These are phyloP conservation scores for Tichodroma muraria DNA, from an alignment of 2,113 vertebrate species.

Conservation along the genomic window DNA sequence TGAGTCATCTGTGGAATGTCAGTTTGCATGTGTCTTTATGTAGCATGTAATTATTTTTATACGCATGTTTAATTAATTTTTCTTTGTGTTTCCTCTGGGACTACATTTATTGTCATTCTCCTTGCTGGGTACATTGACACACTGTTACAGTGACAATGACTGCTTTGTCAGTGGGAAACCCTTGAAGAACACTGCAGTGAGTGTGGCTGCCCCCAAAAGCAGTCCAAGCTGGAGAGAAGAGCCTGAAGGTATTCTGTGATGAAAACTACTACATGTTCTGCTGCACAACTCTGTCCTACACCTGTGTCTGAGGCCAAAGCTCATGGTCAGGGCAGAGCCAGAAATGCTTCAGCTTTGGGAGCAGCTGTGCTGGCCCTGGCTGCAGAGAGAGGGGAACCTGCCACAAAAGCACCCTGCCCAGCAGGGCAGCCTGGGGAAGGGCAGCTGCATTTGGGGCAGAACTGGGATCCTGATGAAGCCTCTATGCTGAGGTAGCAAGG, in stretches of 20 bases:
- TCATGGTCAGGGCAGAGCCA: not conserved
- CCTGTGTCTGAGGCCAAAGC: not conserved
- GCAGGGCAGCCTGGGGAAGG: not conserved
- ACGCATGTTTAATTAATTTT: slow-evolving; percentile 25
- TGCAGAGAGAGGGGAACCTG: not conserved
- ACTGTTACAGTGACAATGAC: not conserved
- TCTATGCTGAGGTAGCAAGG: not conserved
- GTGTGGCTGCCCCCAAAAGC: not conserved
- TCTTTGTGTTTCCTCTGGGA: not conserved
- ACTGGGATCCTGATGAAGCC: not conserved
- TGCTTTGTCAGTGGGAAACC: not conserved
- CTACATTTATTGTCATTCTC: not conserved
- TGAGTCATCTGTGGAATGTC: slow-evolving; percentile 2
- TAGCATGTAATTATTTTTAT: slow-evolving; percentile 4
- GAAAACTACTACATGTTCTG: not conserved
- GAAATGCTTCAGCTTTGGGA: not conserved
- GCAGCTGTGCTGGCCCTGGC: not conserved
- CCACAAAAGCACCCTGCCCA: not conserved
- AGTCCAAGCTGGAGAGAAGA: not conserved
- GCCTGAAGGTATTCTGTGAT: not conserved
- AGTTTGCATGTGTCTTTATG: not conserved
- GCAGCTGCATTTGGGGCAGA: not conserved
- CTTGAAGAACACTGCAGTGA: not conserved
- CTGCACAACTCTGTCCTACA: not conserved
- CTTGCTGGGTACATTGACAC: not conserved